Base-by-base conservation (phyloP, 2,888 invertebrate genomes). In the Drosophila leonis region DNA sequence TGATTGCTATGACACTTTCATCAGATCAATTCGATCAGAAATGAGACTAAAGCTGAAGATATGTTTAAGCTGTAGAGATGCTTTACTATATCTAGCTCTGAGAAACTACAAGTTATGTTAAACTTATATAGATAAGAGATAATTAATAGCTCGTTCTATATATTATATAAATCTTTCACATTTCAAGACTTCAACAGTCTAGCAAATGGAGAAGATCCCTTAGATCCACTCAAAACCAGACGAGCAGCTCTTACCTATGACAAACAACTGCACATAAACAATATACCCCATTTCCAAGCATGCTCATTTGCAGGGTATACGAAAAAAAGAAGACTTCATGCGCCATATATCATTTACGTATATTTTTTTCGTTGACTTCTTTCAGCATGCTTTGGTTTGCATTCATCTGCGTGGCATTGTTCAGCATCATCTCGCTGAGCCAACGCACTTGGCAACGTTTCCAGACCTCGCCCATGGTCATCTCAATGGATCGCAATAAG, bases 401-500 rank as follows among this genome's bases (percentile, higher is more conserved):
- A 5, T 93, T 94, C 66, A 94, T 95, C 37, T 93, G 92, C 13
- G 82, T 94, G 31, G 95, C 95, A 0, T 92, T 94, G 10, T 94
- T 94, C 74, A 94, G 95, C 5, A 94, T 95, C 10, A 89, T 94
- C 24, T 94, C 93, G 78, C 92, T 95, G 42, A 95, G 96, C 29
- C 92, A 93, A 68, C 93, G 94, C 49, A 96, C 95, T 9, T 95
- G 96, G 94, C 91, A 92, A 9, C 94, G 96, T 31, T 96, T 95
- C 90, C 95, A 95, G 91, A 95, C 95, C 46, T 96, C 95, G 8
- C 96, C 96, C 2, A 95, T 95, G 46, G 96, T 96, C 7, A 95
- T 96, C 37, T 95, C 96, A 24, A 96, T 96, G 95, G 96, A 96
- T 91, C 93, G 96, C 2, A 95, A 96, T 90, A 95, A 95, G 93